Base-by-base conservation (phyloP, 2,113 vertebrate genomes). In the Eupsittula cactorum region DNA sequence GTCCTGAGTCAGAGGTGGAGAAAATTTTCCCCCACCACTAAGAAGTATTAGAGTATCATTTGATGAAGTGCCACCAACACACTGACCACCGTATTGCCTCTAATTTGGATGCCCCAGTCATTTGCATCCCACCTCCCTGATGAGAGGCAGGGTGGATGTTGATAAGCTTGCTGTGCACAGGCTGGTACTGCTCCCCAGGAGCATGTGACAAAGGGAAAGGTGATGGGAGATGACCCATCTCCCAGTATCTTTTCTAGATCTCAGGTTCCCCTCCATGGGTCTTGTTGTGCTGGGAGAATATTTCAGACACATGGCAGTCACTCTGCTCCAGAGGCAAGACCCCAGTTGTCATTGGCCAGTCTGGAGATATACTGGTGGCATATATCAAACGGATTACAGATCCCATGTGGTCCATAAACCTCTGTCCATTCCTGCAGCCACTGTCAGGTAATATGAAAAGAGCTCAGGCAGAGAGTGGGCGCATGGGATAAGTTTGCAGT, bases 391-490 rank as follows among this genome's bases (percentile, higher is more conserved):
- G 9, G 1, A 63, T 83, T 83, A 42, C 10, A 52, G 46, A 24
- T 27, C 11, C 16, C 31, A 17, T 3, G 21, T 55, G 17, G 21
- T 28, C 7, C 27, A 35, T 42, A 76, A 80, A 33, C n/a, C 50
- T 88, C 67, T 37, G 47, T 68, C 21, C 10, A 44, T 60, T 29
- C 42, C 10, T 59, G 37, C 42, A 82, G n/a, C 7, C 27, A 27
- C 35, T 2, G 2, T 10, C 50, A 44, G 6, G 13, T 24, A 29
- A 64, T 25, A 37, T 1, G 3, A 50, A 86, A 91, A 69, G 10
- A 0, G 0, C 11, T 65, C 28, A 41, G 31, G 11, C 10, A 76
- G 27, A 16, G 52, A 17, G 5, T 33, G 15, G 53, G 14, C 2
- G 4, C 39, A 27, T 2, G 23, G 10, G 50, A 5, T 16, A 49